Percentiles rank a stretch among this genome's conserved stretches.
Conservation (phyloP, 2,113 vertebrate species). For the Stomatorhinus ivindoensis region DNA sequence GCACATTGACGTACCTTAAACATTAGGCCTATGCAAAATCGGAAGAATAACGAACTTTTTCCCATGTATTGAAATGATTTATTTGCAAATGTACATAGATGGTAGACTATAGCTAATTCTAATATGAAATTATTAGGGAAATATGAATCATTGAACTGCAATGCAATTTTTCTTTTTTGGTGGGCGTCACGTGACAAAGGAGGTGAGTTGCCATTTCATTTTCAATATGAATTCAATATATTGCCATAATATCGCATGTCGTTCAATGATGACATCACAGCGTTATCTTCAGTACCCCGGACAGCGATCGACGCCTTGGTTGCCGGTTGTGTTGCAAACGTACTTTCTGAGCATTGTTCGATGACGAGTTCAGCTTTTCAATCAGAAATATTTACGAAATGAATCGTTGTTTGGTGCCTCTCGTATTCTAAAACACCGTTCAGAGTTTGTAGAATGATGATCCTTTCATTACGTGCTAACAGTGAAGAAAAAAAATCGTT, state of each 20-base stretch:
- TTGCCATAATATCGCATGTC: background rate
- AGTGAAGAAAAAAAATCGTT: background rate
- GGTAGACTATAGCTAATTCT: background rate
- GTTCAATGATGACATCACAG: background rate
- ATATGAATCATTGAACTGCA: background rate
- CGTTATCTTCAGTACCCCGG: constrained; percentile 25
- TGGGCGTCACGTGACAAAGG: background rate
- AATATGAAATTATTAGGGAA: background rate
- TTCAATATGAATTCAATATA: background rate
- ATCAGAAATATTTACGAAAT: background rate
- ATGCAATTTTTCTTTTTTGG: background rate
- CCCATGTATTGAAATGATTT: background rate
- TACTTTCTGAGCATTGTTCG: background rate
- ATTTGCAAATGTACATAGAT: background rate
- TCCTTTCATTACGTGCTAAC: background rate
- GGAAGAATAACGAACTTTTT: background rate
- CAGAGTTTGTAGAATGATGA: background rate
- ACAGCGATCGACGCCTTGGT: constrained; percentile 19
- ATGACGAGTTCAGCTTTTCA: background rate
- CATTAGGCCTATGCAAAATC: background rate
- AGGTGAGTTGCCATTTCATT: background rate
- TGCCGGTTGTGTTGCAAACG: too few species aligned
- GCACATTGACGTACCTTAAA: background rate
- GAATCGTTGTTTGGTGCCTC: background rate
- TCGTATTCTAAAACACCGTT: background rate